Base-by-base conservation (phyloP, 64 coral and sea anemone species). In the Hydrozoanthus tunicans region DNA sequence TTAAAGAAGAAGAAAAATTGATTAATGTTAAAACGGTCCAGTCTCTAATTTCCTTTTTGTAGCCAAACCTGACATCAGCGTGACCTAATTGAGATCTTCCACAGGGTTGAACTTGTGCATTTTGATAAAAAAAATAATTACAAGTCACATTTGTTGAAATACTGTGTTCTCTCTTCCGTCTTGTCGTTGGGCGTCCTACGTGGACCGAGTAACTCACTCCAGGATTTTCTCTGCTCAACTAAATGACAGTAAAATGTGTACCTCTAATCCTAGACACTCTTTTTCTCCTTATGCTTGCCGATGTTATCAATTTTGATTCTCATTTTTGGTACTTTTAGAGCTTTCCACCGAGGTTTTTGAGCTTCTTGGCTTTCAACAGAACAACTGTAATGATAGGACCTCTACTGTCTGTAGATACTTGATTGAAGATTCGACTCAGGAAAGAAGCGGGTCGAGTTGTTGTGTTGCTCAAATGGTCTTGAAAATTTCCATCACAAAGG, bases 171-270 rank as follows among this genome's bases (percentile, higher is more conserved):
- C 83, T 88, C 69, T 54, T 71, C 57, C 12, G n/a, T 65, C 59
- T 88, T 54, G 53, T 88, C 83, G 83, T 88, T 74, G 20, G 20
- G 72, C 13, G 83, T 88, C 69, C 9, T 74, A 74, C 59, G 83
- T 88, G 61, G 67, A 88, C 68, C 74, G 67, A 88, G 83, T 88
- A 43, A 88, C 83, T 74, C 83, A 88, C 83, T 88, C 83, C 83
- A 8, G 25, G 55, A 72, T 15, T 13, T 88, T 56, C 74, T 56
- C 70, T 20, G 25, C 68, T 74, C 83, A 74, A 88, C 83, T 88
- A 54, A 73, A 54, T 59, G n/a, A 88, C 60, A 74, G 83, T 88
- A 88, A 88, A 88, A 88, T 85, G 74, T 88, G 74, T 86, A 88
- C 74, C 83, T 88, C 56, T 51, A 55, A 88, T 23, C 23, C 24